Percentiles rank a stretch among this genome's conserved stretches.
phyloP scores from a whole-genome alignment of 2,888 invertebrate species.

The Vesta saturnalis region DNA sequence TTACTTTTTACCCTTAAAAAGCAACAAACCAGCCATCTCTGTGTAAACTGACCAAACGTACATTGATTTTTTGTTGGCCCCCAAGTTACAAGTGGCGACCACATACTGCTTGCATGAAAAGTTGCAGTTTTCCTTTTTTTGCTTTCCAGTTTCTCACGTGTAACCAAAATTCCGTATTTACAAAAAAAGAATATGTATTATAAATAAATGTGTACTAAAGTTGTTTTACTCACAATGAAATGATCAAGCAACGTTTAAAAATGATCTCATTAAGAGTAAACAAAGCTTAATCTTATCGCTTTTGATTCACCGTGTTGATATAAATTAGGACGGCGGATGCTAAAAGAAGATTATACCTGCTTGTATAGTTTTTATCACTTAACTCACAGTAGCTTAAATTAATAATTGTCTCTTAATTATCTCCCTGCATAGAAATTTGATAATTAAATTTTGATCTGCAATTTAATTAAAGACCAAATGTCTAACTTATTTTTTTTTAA shows the following conservation, averaged over 20 bases:
- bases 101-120: slow-evolving; percentile 29
- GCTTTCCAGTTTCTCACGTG: neutral
- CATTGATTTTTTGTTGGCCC: slow-evolving; percentile 47
- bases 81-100: slow-evolving; percentile 48
- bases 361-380: slow-evolving; percentile 6
- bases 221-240: neutral
- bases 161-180: neutral
- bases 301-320: slow-evolving; percentile 8
- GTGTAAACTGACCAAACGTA: slow-evolving; percentile 57
- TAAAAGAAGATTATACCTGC: neutral
- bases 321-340: slow-evolving; percentile 15
- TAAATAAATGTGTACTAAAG: neutral
- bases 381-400: neutral
- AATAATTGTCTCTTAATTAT: slow-evolving; percentile 13
- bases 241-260: slow-evolving; percentile 6
- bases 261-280: slow-evolving; percentile 12
- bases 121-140: slow-evolving; percentile 40
- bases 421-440: neutral
- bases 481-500: too few species aligned
- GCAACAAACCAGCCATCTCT: slow-evolving; percentile 60
- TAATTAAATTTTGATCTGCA: neutral
- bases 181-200: neutral
- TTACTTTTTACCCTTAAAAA: slow-evolving; percentile 49
- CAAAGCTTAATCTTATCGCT: slow-evolving; percentile 10
- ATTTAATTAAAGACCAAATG: too few species aligned